phyloP scores from a whole-genome alignment of 2,888 invertebrate genomes.

The Sesamia inferens region DNA sequence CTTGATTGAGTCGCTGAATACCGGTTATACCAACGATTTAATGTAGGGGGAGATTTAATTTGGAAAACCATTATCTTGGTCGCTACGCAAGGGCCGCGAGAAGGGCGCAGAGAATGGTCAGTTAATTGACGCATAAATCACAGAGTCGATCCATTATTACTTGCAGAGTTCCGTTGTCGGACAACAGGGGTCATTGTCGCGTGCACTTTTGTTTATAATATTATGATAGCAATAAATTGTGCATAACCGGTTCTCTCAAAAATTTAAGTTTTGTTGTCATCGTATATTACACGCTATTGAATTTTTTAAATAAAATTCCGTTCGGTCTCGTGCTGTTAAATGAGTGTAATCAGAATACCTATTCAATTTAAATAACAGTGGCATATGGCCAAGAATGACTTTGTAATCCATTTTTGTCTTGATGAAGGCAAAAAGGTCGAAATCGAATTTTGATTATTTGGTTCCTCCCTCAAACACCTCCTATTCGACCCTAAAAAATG shows the following conservation, averaged over 20 bases:
- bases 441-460: neutral
- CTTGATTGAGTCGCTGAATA: conserved; percentile 82
- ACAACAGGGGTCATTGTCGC: conserved; percentile 80
- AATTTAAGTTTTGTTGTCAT: conserved; percentile 70
- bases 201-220: conserved; percentile 74
- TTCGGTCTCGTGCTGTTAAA: conserved; percentile 74
- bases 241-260: conserved; percentile 75
- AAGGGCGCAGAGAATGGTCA: conserved; percentile 83
- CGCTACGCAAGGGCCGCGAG: conserved; percentile 57
- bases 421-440: neutral
- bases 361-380: conserved; percentile 50
- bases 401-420: neutral
- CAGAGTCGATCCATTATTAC: conserved; percentile 73
- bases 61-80: conserved; percentile 78
- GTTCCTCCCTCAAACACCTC: too few species aligned
- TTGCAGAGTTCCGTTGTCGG: conserved; percentile 70
- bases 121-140: conserved; percentile 88
- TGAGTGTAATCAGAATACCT: conserved; percentile 48
- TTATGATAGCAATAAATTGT: conserved; percentile 71
- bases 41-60: conserved; percentile 81
- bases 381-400: conserved; percentile 27
- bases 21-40: conserved; percentile 73
- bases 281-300: conserved; percentile 74
- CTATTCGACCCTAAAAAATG: too few species aligned
- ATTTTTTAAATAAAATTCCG: conserved; percentile 70